A percentile compares a stretch with the other conserved stretches of the same genome.
Evolutionary conservation across 2,797 vertebrate species (phyloP).

Genomic region (Rousettus madagascariensis): DNA sequence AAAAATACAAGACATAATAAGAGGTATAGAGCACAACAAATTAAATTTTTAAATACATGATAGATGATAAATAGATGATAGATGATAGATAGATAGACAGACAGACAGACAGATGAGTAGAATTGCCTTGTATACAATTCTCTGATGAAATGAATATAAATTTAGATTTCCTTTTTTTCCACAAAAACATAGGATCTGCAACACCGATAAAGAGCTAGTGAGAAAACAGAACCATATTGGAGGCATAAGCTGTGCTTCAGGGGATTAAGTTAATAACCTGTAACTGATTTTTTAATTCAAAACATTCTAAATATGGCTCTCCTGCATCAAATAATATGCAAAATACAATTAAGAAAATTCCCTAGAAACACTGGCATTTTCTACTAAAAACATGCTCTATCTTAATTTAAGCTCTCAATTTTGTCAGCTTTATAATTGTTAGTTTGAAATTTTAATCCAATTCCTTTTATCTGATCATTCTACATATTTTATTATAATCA

Average conservation of each 20-base stretch:
- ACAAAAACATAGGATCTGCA: not conserved
- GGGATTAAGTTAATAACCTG: conserved; percentile 20
- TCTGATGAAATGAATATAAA: not conserved
- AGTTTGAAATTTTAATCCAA: not conserved
- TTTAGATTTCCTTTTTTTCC: not conserved
- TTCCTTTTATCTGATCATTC: not conserved
- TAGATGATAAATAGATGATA: not conserved
- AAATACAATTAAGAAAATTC: conserved; percentile 4
- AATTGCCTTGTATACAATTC: not conserved
- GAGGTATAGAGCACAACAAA: not conserved
- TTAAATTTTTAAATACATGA: not conserved
- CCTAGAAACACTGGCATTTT: not conserved
- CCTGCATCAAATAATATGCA: conserved; percentile 16
- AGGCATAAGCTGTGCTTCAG: not conserved
- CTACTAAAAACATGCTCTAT: not conserved
- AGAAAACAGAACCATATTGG: not conserved
- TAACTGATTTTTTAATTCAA: conserved; percentile 21
- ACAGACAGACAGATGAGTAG: not conserved
- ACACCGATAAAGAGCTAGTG: not conserved
- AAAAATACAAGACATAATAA: not conserved
- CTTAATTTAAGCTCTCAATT: conserved; percentile 15
- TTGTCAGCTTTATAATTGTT: not conserved
- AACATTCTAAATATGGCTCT: not conserved
- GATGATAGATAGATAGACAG: not conserved
- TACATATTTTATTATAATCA: not conserved